Base-by-base conservation (phyloP, 2,113 vertebrate genomes). In the Ictalurus furcatus region DNA sequence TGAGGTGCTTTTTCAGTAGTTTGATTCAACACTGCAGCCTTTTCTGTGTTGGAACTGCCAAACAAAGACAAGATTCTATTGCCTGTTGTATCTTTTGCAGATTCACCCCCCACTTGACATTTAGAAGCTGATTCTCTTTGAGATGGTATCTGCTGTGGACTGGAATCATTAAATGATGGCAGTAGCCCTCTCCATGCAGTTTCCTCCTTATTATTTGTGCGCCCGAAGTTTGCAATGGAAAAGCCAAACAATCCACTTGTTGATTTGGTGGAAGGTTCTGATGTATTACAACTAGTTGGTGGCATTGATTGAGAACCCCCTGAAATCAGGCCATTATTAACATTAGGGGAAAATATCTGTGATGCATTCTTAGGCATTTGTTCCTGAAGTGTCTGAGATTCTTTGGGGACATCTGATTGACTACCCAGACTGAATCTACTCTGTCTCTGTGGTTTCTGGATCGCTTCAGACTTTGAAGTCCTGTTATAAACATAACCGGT, bases 231-330 rank as follows among this genome's bases (percentile, higher is more conserved):
- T 89, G 94, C 95, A 94, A 97, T 94, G 0, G 96, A 96, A 92
- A 97, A 95, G 88, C 95, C 94, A 92, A 97, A 97, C 9, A 96
- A 84, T 85, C 93, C 94, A 91, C 94, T 91, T 0, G 93, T 91
- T 84, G 93, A 92, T 92, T 96, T 96, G 86, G 90, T 92, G 3
- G 56, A 84, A 88, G 93, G 34, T 69, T 94, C 93, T 44, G 93
- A 92, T 92, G 95, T 95, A 69, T 87, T 92, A 88, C 94, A 92
- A 88, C 93, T 94, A 85, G 88, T 83, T 71, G 48, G 69, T 69
- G 89, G 87, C 81, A 91, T 61, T 54, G 90, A 92, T 91, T 93
- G 85, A 80, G 93, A 92, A 56, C 63, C 89, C 21, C 37, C 92
- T 79, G 87, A 86, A 85, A 59, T 56, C 84, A 87, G 86, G 16